A percentile compares a stretch with the other conserved stretches of the same genome.
phyloP scores from a whole-genome alignment of 2,113 vertebrate species.

The Ctenomys sociabilis region DNA sequence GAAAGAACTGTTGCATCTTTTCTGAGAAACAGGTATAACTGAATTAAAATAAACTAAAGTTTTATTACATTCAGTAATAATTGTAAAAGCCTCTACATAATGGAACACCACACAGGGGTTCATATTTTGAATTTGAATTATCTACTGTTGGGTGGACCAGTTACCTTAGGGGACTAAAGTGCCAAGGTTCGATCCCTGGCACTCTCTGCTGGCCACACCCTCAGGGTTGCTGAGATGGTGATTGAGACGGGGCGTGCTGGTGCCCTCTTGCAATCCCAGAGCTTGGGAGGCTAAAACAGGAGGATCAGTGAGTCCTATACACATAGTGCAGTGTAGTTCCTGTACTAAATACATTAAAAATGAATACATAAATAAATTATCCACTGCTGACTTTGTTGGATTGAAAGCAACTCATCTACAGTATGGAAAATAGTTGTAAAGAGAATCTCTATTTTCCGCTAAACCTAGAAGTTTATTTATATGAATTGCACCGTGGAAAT shows the following conservation, averaged over 20 bases:
- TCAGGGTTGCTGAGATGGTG: too few relatives aligned
- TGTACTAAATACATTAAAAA: too few relatives aligned
- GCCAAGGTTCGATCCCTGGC: too few relatives aligned
- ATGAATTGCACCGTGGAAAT: neutral
- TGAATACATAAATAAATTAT: neutral
- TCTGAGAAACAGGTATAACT: neutral
- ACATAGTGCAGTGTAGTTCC: too few relatives aligned
- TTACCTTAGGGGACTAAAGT: too few relatives aligned
- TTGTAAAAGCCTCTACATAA: neutral
- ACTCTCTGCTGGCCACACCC: too few relatives aligned
- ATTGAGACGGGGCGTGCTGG: too few relatives aligned
- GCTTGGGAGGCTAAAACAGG: too few relatives aligned
- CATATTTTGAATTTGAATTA: neutral
- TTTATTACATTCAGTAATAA: neutral
- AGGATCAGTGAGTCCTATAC: too few relatives aligned
- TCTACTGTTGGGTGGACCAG: neutral
- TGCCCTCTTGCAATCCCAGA: too few relatives aligned
- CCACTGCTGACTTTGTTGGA: neutral
- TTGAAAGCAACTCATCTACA: neutral
- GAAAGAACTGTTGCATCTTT: neutral
- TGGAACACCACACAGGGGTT: neutral
- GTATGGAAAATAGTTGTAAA: neutral
- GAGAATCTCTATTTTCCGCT: neutral
- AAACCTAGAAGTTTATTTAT: neutral
- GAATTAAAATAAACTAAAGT: slow-evolving; percentile 17